Evolutionary conservation across 1,140 invertebrate species (phyloP).

Genomic region (Dinoponera quadriceps): DNA sequence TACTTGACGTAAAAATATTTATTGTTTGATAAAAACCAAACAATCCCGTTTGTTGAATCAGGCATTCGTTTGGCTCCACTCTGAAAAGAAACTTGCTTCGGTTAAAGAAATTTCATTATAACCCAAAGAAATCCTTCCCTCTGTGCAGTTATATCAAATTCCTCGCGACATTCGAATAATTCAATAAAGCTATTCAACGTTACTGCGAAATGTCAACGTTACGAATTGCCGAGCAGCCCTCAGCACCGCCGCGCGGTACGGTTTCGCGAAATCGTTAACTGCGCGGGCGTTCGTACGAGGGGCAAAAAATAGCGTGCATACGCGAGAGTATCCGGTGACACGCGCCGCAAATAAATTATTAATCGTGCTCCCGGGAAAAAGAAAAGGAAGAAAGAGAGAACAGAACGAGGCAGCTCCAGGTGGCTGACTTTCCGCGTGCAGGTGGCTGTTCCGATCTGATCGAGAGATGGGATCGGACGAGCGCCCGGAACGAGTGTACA

Average conservation of each 20-base stretch:
- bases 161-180: no score
- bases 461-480: constrained; percentile 52
- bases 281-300: neutral
- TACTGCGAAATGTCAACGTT: neutral
- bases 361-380: constrained; percentile 59
- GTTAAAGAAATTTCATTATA: no score
- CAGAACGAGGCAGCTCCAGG: constrained; percentile 62
- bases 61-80: no score
- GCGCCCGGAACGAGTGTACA: constrained; percentile 20
- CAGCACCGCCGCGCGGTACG: neutral
- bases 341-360: constrained; percentile 64
- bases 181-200: no score
- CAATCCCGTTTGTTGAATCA: no score
- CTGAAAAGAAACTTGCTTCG: no score
- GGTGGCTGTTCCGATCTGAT: constrained; percentile 65
- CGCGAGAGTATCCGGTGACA: constrained; percentile 45
- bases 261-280: constrained; percentile 42
- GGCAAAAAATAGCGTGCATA: constrained; percentile 37
- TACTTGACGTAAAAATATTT: no score
- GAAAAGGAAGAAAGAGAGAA: neutral
- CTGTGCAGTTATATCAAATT: no score
- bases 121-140: no score
- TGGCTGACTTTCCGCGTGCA: constrained; percentile 62
- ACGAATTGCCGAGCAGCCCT: neutral
- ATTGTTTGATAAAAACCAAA: no score